These are phyloP conservation scores for Cricetomys ansorgei DNA, from an alignment of 2,113 vertebrate species.

Conservation along the genomic window DNA sequence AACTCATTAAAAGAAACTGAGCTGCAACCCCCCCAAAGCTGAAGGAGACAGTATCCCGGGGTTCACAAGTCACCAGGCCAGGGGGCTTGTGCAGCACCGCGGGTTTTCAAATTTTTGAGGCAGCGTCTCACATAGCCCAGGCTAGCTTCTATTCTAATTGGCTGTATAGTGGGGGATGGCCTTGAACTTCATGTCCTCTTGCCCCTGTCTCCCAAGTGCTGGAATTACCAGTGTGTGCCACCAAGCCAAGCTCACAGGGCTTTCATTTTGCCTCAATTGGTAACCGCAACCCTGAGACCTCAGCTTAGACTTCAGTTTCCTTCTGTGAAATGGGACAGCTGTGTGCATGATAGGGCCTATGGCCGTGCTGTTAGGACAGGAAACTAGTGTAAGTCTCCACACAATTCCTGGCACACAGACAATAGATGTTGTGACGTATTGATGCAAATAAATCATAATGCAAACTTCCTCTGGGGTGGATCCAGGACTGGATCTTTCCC, in stretches of 20 bases:
- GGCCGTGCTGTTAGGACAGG: neutral
- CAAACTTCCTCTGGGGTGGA: too few relatives aligned
- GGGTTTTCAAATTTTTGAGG: too few relatives aligned
- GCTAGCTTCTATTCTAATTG: neutral
- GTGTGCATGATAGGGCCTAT: neutral
- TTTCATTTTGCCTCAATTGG: neutral
- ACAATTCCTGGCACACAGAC: neutral
- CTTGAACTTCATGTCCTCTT: neutral
- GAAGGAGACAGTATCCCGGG: neutral
- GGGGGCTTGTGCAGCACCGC: neutral
- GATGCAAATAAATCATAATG: too few relatives aligned
- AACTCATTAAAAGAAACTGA: neutral
- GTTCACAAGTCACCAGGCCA: neutral
- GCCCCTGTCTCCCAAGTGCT: neutral
- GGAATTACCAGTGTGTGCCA: neutral
- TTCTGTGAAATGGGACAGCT: neutral
- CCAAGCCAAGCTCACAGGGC: neutral
- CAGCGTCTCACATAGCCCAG: neutral
- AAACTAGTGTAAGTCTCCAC: neutral
- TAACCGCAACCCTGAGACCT: too few relatives aligned
- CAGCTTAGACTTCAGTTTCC: neutral
- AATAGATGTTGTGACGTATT: fast-evolving
- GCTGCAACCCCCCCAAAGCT: neutral
- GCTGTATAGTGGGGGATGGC: neutral
- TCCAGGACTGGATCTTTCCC: neutral